Percentiles rank a stretch among this genome's conserved stretches.
phyloP scores from a whole-genome alignment of 2,888 invertebrate species.

The Leptopilina syphax region DNA sequence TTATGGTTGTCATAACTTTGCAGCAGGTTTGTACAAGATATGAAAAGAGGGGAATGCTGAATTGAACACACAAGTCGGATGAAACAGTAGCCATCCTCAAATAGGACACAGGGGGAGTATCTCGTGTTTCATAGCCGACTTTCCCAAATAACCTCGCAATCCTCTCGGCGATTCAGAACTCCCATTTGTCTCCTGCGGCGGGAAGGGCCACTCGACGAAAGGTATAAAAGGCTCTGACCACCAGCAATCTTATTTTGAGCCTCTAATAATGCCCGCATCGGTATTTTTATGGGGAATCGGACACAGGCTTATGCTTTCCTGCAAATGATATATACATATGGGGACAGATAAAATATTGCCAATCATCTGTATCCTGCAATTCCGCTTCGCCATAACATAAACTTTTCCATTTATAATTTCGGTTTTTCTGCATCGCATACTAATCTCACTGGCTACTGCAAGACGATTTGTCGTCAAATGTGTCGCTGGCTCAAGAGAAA shows the following conservation, averaged over 20 bases:
- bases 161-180: conserved; percentile 34
- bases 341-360: conserved; percentile 40
- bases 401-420: not conserved
- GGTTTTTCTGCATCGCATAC: not conserved
- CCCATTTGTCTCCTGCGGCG: conserved; percentile 39
- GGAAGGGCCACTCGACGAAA: conserved; percentile 42
- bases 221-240: conserved; percentile 46
- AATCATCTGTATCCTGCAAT: conserved; percentile 5
- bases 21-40: conserved; percentile 31
- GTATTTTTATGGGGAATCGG: conserved; percentile 62
- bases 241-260: conserved; percentile 65
- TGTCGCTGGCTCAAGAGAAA: not conserved
- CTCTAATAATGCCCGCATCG: conserved; percentile 63
- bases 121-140: conserved; percentile 41
- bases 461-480: conserved; percentile 12
- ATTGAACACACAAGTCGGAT: conserved; percentile 24
- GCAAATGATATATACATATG: conserved; percentile 48
- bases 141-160: conserved; percentile 39
- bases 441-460: not conserved
- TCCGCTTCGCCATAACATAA: not conserved
- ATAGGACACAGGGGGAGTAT: conserved; percentile 37
- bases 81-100: conserved; percentile 35
- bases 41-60: conserved; percentile 33
- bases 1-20: conserved; percentile 31
- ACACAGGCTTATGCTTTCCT: conserved; percentile 49